Evolutionary conservation across 2,797 vertebrate genomes (phyloP), one percentile per base, ranked within the genome.

Genomic region (Catamblyrhynchus diadema): DNA sequence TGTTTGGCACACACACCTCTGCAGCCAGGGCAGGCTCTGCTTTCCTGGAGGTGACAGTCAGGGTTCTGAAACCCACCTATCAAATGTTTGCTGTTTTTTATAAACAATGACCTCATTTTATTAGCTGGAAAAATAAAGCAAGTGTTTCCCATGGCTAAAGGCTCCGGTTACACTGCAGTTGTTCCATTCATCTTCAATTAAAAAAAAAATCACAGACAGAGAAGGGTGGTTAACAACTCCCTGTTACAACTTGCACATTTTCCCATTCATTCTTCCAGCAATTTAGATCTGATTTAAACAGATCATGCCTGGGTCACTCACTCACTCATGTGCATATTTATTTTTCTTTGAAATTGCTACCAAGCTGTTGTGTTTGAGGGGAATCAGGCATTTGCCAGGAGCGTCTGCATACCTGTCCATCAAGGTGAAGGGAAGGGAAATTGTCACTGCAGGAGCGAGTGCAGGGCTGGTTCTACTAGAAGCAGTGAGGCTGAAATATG

Each of bases 131-230:
- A 88, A 62, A 71, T 39, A 39, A 70, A 32, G 6, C 72, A 66
- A 80, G 47, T 54, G 59, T 35, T 81, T 37, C 69, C 80, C 39
- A 11, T 56, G 81, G 86, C 64, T 37, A 10, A 94, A 39, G 53
- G 92, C 65, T 95, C 65, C 2, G 13, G 86, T 97, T 97, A 91
- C 90, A 72, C 50, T 85, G 81, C 94, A 97, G 92, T 95, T 96
- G 88, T 86, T 94, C 89, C 1, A 1, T 57, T 93, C 83, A 94
- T 92, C 88, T 84, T 84, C 83, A 57, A 56, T 41, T 3, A 48
- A 20, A 59, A 60, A 81, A 54, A 48, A 22, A n/a, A 35, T 12
- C 51, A 37, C 66, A 62, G 56, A 4, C 45, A 47, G 54, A 65
- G 21, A 15, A 44, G 75, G 32, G 42, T 37, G 65, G 33, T 64